phyloP scores from a whole-genome alignment of 2,113 vertebrate species.

The Andinoacara biseriatus region DNA sequence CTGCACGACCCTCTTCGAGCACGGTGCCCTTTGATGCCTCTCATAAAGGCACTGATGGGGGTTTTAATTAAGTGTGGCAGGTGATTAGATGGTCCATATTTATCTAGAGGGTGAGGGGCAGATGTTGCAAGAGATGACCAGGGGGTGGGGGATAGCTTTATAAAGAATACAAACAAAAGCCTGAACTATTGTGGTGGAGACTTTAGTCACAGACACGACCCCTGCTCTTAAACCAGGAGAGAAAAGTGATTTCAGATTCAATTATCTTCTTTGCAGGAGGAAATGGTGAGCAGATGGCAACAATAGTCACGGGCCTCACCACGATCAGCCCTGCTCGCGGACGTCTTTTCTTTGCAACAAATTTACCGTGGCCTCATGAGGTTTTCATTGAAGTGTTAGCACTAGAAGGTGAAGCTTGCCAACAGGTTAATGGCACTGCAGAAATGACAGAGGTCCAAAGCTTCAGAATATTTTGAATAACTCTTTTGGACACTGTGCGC shows the following conservation, averaged over 20 bases:
- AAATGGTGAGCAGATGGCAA: slow-evolving; percentile 89
- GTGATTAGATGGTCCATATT: slow-evolving; percentile 86
- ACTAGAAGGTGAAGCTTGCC: slow-evolving; percentile 74
- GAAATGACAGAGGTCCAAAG: slow-evolving; percentile 33
- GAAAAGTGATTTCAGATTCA: slow-evolving; percentile 90
- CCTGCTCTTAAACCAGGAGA: slow-evolving; percentile 62
- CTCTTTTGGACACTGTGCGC: slow-evolving; percentile 9
- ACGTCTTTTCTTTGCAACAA: slow-evolving; percentile 87
- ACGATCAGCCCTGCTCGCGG: slow-evolving; percentile 81
- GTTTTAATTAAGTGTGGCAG: slow-evolving; percentile 95
- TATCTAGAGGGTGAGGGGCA: slow-evolving; percentile 84
- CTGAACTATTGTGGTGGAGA: slow-evolving; percentile 81
- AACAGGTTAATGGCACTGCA: slow-evolving; percentile 78
- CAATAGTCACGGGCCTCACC: slow-evolving; percentile 85
- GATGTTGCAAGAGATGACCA: slow-evolving; percentile 89
- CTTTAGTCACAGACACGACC: slow-evolving; percentile 47
- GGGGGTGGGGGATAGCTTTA: slow-evolving; percentile 70
- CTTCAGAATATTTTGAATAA: slow-evolving; percentile 45
- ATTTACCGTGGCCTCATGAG: slow-evolving; percentile 86
- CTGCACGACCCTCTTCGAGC: slow-evolving; percentile 80
- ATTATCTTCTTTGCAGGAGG: slow-evolving; percentile 85
- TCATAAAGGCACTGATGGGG: slow-evolving; percentile 86
- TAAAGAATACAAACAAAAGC: slow-evolving; percentile 88
- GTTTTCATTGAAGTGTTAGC: slow-evolving; percentile 87
- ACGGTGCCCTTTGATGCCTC: slow-evolving; percentile 78